A percentile compares a stretch with the other conserved stretches of the same genome.
These are phyloP conservation scores for Ormia ochracea DNA, from an alignment of 2,888 invertebrate species.

Conservation along the genomic window DNA sequence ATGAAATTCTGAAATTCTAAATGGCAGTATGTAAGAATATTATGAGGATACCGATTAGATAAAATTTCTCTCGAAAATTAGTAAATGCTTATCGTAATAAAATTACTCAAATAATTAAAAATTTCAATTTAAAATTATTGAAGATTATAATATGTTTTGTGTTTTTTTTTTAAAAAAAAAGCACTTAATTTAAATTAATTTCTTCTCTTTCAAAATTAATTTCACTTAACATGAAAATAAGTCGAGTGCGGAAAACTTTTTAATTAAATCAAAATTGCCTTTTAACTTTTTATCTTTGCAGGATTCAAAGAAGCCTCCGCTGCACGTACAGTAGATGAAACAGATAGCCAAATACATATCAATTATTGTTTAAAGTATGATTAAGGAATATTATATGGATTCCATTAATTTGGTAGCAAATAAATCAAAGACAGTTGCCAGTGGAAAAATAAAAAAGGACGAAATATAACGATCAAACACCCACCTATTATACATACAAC, in stretches of 20 bases:
- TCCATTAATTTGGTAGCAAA: conserved; percentile 41
- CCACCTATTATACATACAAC: conserved; percentile 49
- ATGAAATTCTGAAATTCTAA: too few species aligned
- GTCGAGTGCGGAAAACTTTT: conserved; percentile 1
- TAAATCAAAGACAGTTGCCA: conserved; percentile 59
- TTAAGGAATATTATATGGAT: conserved; percentile 42
- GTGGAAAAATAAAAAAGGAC: conserved; percentile 7
- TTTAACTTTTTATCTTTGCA: conserved; percentile 49
- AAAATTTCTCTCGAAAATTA: too few species aligned
- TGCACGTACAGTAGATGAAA: background rate
- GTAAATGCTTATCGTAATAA: too few species aligned
- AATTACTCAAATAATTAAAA: too few species aligned
- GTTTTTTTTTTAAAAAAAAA: too few species aligned
- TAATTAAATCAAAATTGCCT: conserved; percentile 49
- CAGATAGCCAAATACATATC: conserved; percentile 6
- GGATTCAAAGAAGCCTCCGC: background rate
- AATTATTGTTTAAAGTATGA: conserved; percentile 26
- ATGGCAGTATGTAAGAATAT: too few species aligned
- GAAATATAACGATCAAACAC: conserved; percentile 31
- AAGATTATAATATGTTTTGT: too few species aligned
- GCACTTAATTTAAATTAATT: background rate
- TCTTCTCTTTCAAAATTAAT: background rate
- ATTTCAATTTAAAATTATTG: too few species aligned
- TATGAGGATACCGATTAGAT: too few species aligned
- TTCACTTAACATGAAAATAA: conserved; percentile 1